Percentiles rank a stretch among this genome's conserved stretches.
Evolutionary conservation across 2,797 vertebrate genomes (phyloP).

Genomic region (Rhincodon typus): DNA sequence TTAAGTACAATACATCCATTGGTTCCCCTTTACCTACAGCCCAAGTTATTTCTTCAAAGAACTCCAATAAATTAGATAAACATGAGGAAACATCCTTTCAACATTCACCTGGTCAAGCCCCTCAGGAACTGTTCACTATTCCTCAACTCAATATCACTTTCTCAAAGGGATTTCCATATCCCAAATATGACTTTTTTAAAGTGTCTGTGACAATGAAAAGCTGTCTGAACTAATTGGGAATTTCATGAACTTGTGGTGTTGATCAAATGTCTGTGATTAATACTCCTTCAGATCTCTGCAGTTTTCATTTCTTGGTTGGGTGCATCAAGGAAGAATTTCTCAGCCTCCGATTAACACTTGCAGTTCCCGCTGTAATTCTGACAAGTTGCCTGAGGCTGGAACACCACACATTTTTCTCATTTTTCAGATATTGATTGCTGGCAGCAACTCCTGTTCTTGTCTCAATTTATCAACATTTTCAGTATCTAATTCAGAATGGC

Average conservation of each 20-base stretch:
- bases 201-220: background rate
- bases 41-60: too few relatives aligned
- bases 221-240: background rate
- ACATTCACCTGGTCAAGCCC: too few relatives aligned
- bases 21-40: too few relatives aligned
- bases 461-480: background rate
- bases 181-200: too few relatives aligned
- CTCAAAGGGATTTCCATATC: too few relatives aligned
- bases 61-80: too few relatives aligned
- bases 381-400: background rate
- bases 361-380: background rate
- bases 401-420: background rate
- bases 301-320: background rate
- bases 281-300: background rate
- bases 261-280: background rate
- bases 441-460: background rate
- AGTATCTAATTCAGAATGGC: background rate
- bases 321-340: background rate
- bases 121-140: too few relatives aligned
- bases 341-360: background rate
- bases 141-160: too few relatives aligned
- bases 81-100: too few relatives aligned
- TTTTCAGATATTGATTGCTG: background rate
- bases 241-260: background rate
- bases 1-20: too few relatives aligned